Base-by-base conservation (phyloP, 2,888 invertebrate species). In the Saturnia japonica region DNA sequence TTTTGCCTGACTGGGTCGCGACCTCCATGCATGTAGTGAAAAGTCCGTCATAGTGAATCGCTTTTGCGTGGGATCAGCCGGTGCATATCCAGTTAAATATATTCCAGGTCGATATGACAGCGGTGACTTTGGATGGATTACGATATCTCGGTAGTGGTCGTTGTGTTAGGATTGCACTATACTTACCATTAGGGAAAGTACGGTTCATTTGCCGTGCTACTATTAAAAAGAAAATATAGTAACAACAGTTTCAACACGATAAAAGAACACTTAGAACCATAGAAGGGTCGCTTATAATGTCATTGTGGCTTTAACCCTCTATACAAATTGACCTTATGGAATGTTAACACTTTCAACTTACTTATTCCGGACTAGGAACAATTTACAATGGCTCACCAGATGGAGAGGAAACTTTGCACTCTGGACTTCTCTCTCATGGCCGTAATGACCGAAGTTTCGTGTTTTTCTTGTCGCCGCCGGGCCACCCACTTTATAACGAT, bases 361-460 rank as follows among this genome's bases (percentile, higher is more conserved):
- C 51, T 67, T 67, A 66, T 54, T 70, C 54, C 66, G 67, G 25
- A 22, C 8, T 22, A 40, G 54, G 82, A 76, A 79, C 77, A 81
- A 83, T 84, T 84, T 79, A 80, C 78, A 78, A 69, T 70, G 74
- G 73, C 73, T 74, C 71, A 73, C 77, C 82, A 85, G 84, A 82
- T 84, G 82, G 76, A 77, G 79, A 74, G 80, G 77, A 85, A 91
- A 91, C 91, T 91, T 91, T 83, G 83, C 87, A 89, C 90, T 89
- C 80, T 79, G 77, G 74, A 76, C 80, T 77, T 78, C 80, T 79
- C 82, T 78, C 82, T 78, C 77, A 78, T 69, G 79, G 77, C 75
- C 80, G 82, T 90, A 90, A 91, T 89, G 88, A 90, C 83, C 83
- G 75, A 90, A 91, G 85, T 90, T 89, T 85, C 74, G 81, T 86